Base-by-base conservation (phyloP, 2,797 vertebrate genomes). In the Epinephelus malabaricus region DNA sequence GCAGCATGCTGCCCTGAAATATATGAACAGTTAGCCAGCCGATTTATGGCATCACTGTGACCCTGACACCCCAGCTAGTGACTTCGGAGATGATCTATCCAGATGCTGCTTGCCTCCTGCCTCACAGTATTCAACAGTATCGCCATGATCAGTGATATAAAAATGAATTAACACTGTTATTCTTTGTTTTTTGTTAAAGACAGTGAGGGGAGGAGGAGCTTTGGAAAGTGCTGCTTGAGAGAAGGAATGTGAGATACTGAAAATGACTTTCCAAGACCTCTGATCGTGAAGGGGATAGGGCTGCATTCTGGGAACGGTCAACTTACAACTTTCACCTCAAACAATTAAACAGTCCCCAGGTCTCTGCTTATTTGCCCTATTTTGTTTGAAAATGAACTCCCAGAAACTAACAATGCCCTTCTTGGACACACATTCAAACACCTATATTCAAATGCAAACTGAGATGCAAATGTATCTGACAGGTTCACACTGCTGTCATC, bases 81-180 rank as follows among this genome's bases (percentile, higher is more conserved):
- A 74, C 77, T 82, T 67, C 71, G 82, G 81, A 88, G 85, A 94
- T 91, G 87, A 79, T 79, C 88, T 86, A 90, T 92, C 92, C 94
- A 95, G 92, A 94, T 90, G 92, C 78, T 70, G 78, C 81, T 43
- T 71, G 68, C 77, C 63, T 83, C 65, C 75, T 68, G 69, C 79
- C 67, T 60, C 76, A 73, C 81, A 17, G 85, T 64, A 51, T 70
- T 84, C 73, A 46, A 69, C 76, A 72, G 69, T 30, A 76, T 81
- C 50, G 47, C 65, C 61, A 25, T 64, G 79, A 85, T 69, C 56
- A 47, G 51, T 10, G 49, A 59, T 79, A 90, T 85, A 81, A 91
- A 92, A 86, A 84, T 87, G 78, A 91, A 86, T 92, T 88, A 89
- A 82, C 67, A 6, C 55, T 88, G 88, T 91, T 92, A 58, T 92